These are phyloP conservation scores for Anodontia alba DNA, from an alignment of 2,888 invertebrate species.

Conservation along the genomic window DNA sequence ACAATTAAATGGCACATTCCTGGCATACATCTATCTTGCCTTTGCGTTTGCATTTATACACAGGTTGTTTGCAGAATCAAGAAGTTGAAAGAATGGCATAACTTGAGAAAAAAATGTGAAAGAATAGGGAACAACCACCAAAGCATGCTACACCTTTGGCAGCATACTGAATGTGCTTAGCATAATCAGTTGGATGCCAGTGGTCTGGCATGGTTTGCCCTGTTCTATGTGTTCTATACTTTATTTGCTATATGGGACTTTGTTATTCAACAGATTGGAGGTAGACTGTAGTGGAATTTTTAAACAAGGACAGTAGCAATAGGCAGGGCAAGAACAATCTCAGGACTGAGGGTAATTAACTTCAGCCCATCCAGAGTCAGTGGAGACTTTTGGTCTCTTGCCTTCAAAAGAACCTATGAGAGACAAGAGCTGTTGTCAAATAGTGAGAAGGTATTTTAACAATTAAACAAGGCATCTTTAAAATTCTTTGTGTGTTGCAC, in stretches of 20 bases:
- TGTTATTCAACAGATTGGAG: conserved; percentile 26
- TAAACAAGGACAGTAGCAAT: conserved; percentile 38
- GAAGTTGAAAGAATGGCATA: too few relatives aligned
- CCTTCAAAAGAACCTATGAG: not conserved
- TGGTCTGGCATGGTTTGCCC: too few relatives aligned
- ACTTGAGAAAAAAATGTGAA: too few relatives aligned
- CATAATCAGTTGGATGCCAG: too few relatives aligned
- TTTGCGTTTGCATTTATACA: too few relatives aligned
- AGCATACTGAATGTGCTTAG: too few relatives aligned
- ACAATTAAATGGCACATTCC: too few relatives aligned
- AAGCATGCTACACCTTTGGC: too few relatives aligned
- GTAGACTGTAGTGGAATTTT: conserved; percentile 40
- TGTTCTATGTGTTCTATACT: too few relatives aligned
- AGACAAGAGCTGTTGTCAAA: conserved; percentile 25
- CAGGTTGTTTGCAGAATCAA: too few relatives aligned
- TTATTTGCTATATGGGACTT: not conserved
- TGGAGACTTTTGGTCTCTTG: not conserved
- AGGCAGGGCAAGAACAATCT: conserved; percentile 19
- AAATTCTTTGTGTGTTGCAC: not conserved
- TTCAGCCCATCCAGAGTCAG: conserved; percentile 30
- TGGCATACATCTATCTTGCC: too few relatives aligned
- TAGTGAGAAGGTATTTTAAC: conserved; percentile 16
- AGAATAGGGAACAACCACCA: too few relatives aligned
- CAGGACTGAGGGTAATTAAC: conserved; percentile 35
- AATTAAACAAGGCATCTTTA: not conserved